Conservation (phyloP, 1,140 invertebrate genomes). For the Aphidius gifuensis region DNA sequence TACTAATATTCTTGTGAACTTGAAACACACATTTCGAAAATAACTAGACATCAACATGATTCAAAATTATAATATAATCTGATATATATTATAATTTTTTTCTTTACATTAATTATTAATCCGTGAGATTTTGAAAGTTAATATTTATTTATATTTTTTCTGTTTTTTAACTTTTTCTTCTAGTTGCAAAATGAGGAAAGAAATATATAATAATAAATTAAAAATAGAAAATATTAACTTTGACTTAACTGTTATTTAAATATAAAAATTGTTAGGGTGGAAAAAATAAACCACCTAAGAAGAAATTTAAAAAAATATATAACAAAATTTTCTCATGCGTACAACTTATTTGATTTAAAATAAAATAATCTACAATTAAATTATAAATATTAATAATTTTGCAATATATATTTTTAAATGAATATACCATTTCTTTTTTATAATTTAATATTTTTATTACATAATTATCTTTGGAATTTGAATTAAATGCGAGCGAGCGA, state of each 20-base stretch:
- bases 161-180: too few relatives aligned
- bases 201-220: too few relatives aligned
- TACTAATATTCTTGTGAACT: too few relatives aligned
- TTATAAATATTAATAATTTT: too few relatives aligned
- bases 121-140: conserved; percentile 12
- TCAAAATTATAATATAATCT: conserved; percentile 1
- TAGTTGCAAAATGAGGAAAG: too few relatives aligned
- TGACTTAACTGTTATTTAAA: conserved; percentile 2
- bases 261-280: too few relatives aligned
- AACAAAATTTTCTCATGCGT: too few relatives aligned
- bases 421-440: conserved; percentile 1
- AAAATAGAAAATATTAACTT: neutral
- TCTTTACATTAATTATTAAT: neutral
- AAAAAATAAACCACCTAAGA: neutral
- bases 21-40: too few relatives aligned
- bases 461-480: neutral
- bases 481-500: neutral
- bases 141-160: neutral
- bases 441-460: neutral
- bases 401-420: neutral
- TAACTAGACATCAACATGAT: neutral
- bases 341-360: too few relatives aligned
- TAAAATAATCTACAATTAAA: too few relatives aligned
- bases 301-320: too few relatives aligned
- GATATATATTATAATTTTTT: neutral